Base-by-base conservation (phyloP, 2,113 vertebrate genomes). In the Platichthys stellatus region DNA sequence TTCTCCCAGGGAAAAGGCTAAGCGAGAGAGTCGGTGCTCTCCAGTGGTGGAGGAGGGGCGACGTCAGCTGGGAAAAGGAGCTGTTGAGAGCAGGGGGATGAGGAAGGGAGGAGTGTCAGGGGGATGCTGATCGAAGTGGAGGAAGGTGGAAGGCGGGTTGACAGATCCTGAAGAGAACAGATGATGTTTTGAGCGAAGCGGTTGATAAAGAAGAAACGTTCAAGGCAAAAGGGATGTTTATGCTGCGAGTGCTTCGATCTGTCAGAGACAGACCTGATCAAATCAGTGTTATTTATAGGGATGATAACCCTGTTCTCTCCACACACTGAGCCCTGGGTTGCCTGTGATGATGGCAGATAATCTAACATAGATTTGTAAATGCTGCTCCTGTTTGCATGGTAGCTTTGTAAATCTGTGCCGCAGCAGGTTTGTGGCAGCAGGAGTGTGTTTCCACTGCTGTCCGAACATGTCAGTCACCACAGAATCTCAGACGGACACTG, bases 41-140 rank as follows among this genome's bases (percentile, higher is more conserved):
- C 60, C 53, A 17, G 67, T 76, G 78, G 47, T 84, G 82, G 70
- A 88, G 89, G 87, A 90, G 78, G 83, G 86, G 73, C 9, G 47
- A 83, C 9, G 69, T 62, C 74, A 78, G 83, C 59, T 49, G 63
- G 23, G 64, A 76, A 40, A 78, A 86, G 68, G 56, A 78, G 72
- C 76, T 45, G 85, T 63, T 68, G 65, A 38, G 75, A 72, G 60
- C 20, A 49, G 31, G 56, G 53, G 53, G 61, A 45, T 56, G 63
- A 59, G 69, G 70, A 66, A 64, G 58, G 77, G 84, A 74, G 73
- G 76, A 71, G 72, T 67, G 38, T 58, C 51, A 63, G 57, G 80
- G 51, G 53, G 62, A 71, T 73, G 80, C 40, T 86, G 56, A 26
- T 54, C 21, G 10, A 49, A 53, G 69, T 54, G 45, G 14, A 80